Evolutionary conservation across 2,888 invertebrate species (phyloP), one percentile per base, ranked within the genome.

Genomic region (Platypus cylindrus): DNA sequence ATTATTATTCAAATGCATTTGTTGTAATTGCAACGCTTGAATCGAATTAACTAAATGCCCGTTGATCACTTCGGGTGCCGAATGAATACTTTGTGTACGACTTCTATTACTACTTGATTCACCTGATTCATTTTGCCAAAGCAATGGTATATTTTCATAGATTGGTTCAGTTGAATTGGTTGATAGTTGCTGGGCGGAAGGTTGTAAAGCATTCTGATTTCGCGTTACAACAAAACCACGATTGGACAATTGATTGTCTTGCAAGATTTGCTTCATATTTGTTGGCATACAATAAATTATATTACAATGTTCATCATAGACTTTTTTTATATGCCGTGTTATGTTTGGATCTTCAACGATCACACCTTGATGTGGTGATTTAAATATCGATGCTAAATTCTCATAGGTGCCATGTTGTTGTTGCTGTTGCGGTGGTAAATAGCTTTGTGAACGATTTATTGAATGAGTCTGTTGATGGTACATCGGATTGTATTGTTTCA

Each of bases 141-240:
- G 75, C 17, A 79, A 54, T 1, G 81, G 82, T 5, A 84, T 78
- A 55, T 84, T 84, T 52, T 84, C 83, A 55, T 84, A 84, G 43
- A 84, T 84, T 1, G 84, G 84, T 52, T 84, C 84, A 9, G 73
- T 66, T 0, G 70, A 60, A 37, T 67, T 64, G 34, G 58, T 54
- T 34, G 57, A 53, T 33, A 62, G 56, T 30, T 52, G 52, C 8
- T 45, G 36, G 35, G 54, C 55, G 38, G 54, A 57, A 1, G 58
- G 51, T 0, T 57, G 54, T 40, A 59, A 48, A 2, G 56, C 53
- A 36, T 57, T 58, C 38, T 65, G 68, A 41, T 63, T 58, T 14
- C 66, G 63, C 11, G 70, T 67, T 27, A 75, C 42, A 44, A 76
- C 62, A 45, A 57, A 66, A 13, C 60, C 60, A 4, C 57, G 64